These are phyloP conservation scores for Euphonia xanthogaster DNA, from an alignment of 2,797 vertebrate genomes.

Conservation along the genomic window DNA sequence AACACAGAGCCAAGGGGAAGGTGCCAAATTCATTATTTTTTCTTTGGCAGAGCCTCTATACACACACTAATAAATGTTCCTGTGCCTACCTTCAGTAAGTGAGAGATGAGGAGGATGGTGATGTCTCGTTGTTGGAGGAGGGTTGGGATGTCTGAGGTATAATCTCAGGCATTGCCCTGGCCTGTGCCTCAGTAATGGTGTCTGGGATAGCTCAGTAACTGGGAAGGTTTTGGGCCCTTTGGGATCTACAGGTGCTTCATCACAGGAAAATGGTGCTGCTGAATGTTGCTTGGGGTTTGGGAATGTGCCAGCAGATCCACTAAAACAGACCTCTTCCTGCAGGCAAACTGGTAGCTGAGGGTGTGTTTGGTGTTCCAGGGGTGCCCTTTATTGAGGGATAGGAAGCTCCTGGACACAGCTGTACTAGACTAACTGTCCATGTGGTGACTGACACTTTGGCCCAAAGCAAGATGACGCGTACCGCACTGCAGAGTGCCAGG, in stretches of 20 bases:
- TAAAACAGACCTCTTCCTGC: background rate
- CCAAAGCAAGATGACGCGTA: background rate
- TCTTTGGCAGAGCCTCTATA: background rate
- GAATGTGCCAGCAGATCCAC: background rate
- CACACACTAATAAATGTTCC: background rate
- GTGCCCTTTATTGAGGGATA: background rate
- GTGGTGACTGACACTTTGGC: background rate
- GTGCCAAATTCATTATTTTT: rapidly evolving
- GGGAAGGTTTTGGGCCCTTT: background rate
- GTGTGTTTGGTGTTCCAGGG: background rate
- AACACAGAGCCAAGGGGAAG: background rate
- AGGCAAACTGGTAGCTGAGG: background rate
- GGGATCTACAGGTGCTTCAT: background rate
- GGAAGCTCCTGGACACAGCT: background rate
- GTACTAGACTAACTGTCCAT: background rate
- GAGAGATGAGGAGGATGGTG: background rate
- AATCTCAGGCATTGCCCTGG: background rate
- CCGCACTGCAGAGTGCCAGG: background rate
- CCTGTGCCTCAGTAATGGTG: background rate
- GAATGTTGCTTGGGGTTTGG: background rate
- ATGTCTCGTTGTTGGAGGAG: background rate
- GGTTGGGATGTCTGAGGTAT: background rate
- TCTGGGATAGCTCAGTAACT: background rate
- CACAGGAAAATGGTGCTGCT: background rate
- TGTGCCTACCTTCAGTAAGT: background rate